A percentile compares a stretch with the other conserved stretches of the same genome.
Conservation (phyloP, 2,797 vertebrate species). For the Sebastolobus alascanus region DNA sequence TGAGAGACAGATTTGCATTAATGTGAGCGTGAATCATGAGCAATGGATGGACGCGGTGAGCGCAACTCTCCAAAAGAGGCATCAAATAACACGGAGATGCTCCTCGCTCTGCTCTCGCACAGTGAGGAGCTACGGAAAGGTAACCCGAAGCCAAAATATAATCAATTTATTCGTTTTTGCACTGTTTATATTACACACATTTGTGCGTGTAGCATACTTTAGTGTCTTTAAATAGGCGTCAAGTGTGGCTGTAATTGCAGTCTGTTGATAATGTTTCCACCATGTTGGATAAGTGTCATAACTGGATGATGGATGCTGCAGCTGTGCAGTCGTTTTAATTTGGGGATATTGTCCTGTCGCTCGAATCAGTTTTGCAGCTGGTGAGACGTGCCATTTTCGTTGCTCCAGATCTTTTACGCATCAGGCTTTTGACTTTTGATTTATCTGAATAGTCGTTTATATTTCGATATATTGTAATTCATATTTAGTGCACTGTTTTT, state of each 20-base stretch:
- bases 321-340: constrained; percentile 11
- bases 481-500: background rate
- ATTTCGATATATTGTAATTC: background rate
- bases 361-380: background rate
- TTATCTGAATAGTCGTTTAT: background rate
- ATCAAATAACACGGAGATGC: constrained; percentile 82
- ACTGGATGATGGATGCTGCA: constrained; percentile 23
- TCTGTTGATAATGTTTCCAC: background rate
- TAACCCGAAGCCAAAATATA: constrained; percentile 55
- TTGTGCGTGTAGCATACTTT: background rate
- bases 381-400: background rate
- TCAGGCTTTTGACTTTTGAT: constrained; percentile 4
- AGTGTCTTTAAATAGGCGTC: background rate
- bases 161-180: background rate
- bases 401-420: constrained; percentile 32
- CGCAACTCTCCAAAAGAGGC: constrained; percentile 80
- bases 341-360: background rate
- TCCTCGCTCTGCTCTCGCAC: constrained; percentile 87
- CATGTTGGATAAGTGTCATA: background rate
- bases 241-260: background rate
- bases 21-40: constrained; percentile 71
- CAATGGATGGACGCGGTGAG: constrained; percentile 85
- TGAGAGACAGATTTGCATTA: constrained; percentile 1
- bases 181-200: background rate
- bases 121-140: constrained; percentile 88